Evolutionary conservation across 2,113 vertebrate species (phyloP).

Genomic region (Fulica atra): DNA sequence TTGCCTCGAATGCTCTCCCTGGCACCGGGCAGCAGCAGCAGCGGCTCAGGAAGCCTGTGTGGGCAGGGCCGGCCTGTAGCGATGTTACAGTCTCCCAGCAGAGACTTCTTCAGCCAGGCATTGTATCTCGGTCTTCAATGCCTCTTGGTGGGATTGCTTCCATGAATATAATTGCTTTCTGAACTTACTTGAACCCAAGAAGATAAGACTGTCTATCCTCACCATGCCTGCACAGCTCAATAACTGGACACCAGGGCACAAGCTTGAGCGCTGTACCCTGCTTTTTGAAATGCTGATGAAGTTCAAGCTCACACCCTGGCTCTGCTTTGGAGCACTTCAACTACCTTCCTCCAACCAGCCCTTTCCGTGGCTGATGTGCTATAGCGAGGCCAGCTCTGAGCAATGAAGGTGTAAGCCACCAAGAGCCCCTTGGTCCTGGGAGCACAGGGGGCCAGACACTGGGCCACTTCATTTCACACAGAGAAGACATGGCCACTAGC

Average conservation of each 20-base stretch:
- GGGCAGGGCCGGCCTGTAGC: background rate
- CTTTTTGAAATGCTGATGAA: background rate
- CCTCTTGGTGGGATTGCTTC: background rate
- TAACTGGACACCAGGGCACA: background rate
- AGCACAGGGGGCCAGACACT: rapidly evolving
- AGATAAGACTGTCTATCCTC: background rate
- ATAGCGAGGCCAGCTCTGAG: background rate
- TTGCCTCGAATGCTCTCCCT: background rate
- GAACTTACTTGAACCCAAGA: background rate
- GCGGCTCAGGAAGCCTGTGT: background rate
- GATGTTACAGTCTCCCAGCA: background rate
- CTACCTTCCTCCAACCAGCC: background rate
- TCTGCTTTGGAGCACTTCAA: background rate
- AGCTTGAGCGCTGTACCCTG: background rate
- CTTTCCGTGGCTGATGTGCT: background rate
- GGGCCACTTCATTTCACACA: background rate
- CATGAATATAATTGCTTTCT: background rate
- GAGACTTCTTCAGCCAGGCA: slow-evolving; percentile 15
- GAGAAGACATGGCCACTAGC: background rate
- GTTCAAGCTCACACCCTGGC: background rate
- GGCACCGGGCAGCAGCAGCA: background rate
- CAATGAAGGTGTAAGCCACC: background rate
- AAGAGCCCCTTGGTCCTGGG: background rate
- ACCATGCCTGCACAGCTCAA: background rate
- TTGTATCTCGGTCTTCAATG: background rate